phyloP scores from a whole-genome alignment of 2,797 vertebrate genomes.

The Halcyon badia region DNA sequence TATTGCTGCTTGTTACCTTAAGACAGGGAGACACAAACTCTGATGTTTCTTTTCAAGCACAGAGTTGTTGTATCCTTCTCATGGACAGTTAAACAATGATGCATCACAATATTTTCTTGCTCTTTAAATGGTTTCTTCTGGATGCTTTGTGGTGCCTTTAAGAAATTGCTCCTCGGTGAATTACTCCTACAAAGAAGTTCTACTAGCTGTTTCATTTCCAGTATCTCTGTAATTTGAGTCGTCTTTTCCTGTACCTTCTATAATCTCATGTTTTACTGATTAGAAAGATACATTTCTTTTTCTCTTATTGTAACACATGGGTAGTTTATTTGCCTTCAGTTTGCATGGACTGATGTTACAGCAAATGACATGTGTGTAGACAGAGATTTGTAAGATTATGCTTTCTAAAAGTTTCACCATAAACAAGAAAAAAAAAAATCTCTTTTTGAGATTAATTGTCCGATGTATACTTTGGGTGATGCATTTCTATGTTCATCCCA shows the following conservation, averaged over 20 bases:
- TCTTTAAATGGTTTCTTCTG: neutral
- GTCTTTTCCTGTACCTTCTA: neutral
- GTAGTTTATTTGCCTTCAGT: neutral
- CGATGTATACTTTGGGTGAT: neutral
- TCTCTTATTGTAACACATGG: neutral
- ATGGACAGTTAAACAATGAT: neutral
- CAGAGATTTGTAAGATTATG: neutral
- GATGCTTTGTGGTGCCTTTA: neutral
- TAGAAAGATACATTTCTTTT: neutral
- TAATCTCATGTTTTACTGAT: neutral
- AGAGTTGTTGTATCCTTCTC: neutral
- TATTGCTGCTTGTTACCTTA: neutral
- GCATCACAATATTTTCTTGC: neutral
- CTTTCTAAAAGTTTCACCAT: neutral
- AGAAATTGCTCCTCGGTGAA: neutral
- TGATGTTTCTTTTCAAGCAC: neutral
- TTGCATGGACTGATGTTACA: neutral
- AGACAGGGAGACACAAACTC: neutral
- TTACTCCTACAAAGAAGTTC: neutral
- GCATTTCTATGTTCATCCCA: neutral
- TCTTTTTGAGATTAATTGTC: neutral
- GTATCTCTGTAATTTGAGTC: neutral
- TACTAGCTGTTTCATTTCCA: neutral
- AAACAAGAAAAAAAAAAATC: accelerated
- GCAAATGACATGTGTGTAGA: neutral